These are phyloP conservation scores for Leptinotarsa juncta DNA, from an alignment of 2,888 invertebrate species.

Conservation along the genomic window DNA sequence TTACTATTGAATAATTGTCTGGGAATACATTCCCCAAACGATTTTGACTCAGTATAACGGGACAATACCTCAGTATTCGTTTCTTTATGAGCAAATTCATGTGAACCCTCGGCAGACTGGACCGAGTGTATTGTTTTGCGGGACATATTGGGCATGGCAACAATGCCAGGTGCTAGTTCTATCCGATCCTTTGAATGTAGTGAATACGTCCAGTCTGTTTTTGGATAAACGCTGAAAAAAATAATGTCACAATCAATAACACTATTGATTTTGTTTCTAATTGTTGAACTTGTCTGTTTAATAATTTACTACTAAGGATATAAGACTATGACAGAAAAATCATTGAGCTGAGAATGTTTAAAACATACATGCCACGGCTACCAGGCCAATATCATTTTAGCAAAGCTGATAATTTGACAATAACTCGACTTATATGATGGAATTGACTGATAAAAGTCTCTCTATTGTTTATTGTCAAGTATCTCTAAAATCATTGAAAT, in stretches of 20 bases:
- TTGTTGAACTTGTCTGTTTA: no score
- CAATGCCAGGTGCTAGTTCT: conserved; percentile 81
- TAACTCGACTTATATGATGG: no score
- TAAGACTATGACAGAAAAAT: no score
- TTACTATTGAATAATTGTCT: conserved; percentile 51
- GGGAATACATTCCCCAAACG: conserved; percentile 23
- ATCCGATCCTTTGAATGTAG: conserved; percentile 83
- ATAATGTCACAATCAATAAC: conserved; percentile 25
- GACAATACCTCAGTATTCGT: conserved; percentile 57
- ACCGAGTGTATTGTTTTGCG: conserved; percentile 72
- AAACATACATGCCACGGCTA: no score
- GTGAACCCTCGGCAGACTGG: conserved; percentile 40
- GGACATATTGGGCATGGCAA: conserved; percentile 92
- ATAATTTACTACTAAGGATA: no score
- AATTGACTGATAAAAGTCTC: no score
- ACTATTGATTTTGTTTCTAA: not conserved
- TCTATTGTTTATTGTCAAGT: no score
- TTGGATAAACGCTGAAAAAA: conserved; percentile 81
- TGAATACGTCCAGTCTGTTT: conserved; percentile 93
- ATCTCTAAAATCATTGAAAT: no score
- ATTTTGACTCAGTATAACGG: conserved; percentile 10
- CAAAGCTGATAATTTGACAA: no score
- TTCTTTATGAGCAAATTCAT: conserved; percentile 51
- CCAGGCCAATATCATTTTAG: no score
- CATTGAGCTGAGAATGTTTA: no score